Percentiles rank a stretch among this genome's conserved stretches.
These are phyloP conservation scores for Brachypalpus laphriformis DNA, from an alignment of 2,888 invertebrate species.

Conservation along the genomic window DNA sequence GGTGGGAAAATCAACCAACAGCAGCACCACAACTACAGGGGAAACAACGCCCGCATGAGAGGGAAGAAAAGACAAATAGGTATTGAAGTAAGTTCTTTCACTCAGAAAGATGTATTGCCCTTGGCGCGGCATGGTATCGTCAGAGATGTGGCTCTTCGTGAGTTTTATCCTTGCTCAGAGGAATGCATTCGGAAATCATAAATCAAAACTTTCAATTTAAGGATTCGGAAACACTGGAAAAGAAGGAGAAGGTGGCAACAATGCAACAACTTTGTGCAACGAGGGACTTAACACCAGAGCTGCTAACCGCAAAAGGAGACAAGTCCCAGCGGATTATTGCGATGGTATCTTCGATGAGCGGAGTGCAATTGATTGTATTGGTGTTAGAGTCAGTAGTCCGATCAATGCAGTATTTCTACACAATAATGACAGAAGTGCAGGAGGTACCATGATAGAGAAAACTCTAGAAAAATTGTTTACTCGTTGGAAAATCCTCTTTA, in stretches of 20 bases:
- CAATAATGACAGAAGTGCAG: conserved; percentile 2
- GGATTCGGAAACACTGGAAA: conserved; percentile 27
- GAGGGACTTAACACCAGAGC: conserved; percentile 34
- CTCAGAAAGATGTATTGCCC: conserved; percentile 59
- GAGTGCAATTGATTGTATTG: conserved; percentile 68
- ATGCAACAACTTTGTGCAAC: conserved; percentile 63
- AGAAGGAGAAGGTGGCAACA: conserved; percentile 5
- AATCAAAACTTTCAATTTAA: conserved; percentile 76
- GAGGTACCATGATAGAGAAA: background rate
- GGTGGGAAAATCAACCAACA: conserved; percentile 13
- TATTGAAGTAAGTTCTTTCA: conserved; percentile 51
- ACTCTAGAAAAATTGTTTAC: conserved; percentile 46
- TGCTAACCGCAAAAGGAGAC: conserved; percentile 33
- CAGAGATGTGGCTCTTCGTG: conserved; percentile 33
- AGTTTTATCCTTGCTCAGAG: conserved; percentile 24
- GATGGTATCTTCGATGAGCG: conserved; percentile 22
- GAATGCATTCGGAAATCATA: conserved; percentile 75
- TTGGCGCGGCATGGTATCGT: conserved; percentile 39
- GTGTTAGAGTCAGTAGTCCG: conserved; percentile 57
- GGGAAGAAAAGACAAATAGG: conserved; percentile 54
- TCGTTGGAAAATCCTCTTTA: conserved; percentile 66
- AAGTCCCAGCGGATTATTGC: conserved; percentile 51
- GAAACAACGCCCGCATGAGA: conserved; percentile 33
- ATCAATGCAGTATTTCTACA: conserved; percentile 33
- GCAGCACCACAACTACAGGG: conserved; percentile 16